A percentile compares a stretch with the other conserved stretches of the same genome.
phyloP scores from a whole-genome alignment of 2,888 invertebrate species.

The Apodemia duryi region DNA sequence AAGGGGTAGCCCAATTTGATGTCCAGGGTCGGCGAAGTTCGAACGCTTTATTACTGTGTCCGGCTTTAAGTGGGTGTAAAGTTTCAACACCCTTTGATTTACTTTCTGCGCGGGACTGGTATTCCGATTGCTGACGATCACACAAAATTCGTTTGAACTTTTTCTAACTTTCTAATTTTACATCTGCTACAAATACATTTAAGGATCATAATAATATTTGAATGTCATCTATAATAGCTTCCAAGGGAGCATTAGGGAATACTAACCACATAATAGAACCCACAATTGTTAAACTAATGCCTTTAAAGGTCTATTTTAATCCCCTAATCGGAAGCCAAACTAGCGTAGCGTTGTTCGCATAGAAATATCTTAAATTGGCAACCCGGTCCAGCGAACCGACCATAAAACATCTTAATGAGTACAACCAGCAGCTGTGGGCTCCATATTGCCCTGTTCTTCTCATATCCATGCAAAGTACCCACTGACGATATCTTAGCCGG shows the following conservation, averaged over 20 bases:
- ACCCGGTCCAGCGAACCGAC: constrained; percentile 75
- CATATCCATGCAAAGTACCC: constrained; percentile 80
- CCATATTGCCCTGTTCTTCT: constrained; percentile 74
- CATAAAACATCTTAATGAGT: constrained; percentile 81
- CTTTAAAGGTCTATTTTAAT: constrained; percentile 76
- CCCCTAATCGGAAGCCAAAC: constrained; percentile 78
- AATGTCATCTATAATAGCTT: constrained; percentile 31
- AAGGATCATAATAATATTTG: constrained; percentile 27
- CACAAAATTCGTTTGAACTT: constrained; percentile 58
- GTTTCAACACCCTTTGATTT: constrained; percentile 80
- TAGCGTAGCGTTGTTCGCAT: constrained; percentile 75
- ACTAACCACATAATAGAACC: constrained; percentile 64
- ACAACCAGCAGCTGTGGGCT: constrained; percentile 75
- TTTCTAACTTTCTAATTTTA: constrained; percentile 12
- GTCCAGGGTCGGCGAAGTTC: constrained; percentile 74
- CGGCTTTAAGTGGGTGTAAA: constrained; percentile 80
- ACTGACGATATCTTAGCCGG: constrained; percentile 70
- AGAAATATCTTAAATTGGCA: constrained; percentile 80
- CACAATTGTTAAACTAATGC: constrained; percentile 75
- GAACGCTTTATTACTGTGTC: constrained; percentile 79
- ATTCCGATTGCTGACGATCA: constrained; percentile 53
- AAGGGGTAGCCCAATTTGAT: constrained; percentile 70
- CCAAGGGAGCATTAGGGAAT: constrained; percentile 48
- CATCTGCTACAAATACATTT: constrained; percentile 21
- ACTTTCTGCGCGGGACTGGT: constrained; percentile 71